Base-by-base conservation (phyloP, 2,797 vertebrate genomes). In the Acropternis orthonyx region DNA sequence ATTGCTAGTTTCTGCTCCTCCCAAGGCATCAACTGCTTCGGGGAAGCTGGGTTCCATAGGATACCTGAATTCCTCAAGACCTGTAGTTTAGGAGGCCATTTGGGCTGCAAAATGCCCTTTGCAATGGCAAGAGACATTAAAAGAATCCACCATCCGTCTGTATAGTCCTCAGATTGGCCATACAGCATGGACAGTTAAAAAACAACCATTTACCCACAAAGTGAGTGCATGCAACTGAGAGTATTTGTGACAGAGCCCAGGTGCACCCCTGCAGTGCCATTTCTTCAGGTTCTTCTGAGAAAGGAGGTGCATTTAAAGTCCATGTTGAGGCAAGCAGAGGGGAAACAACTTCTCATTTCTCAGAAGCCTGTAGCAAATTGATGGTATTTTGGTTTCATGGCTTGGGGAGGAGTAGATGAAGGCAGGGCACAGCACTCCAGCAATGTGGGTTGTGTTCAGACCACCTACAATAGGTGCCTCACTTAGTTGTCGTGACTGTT, bases 321-420 rank as follows among this genome's bases (percentile, higher is more conserved):
- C 41, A 12, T 39, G 52, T 74, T 26, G 41, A 87, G 79, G 49
- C 71, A 90, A 75, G 37, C 17, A 82, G 52, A 88, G 46, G 67
- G 41, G 77, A 93, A 94, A 69, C 18, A 85, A 49, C 22, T 93
- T 88, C 77, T 86, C 20, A 46, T 90, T 95, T 83, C 83, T 61
- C 36, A 79, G 39, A 49, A 96, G 74, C 46, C 80, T 83, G 74
- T 92, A 87, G 67, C 61, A 94, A 92, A 92, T 48, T 77, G 85
- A 48, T 48, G 21, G 41, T 94, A 59, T 82, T 93, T 92, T 92
- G 74, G 37, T 96, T 96, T 97, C 67, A 87, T 66, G 80, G 52
- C 85, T 79, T 43, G 37, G 77, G 85, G 67, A 90, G 85, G 80
- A 90, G 74, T 14, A 94, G 68, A 77, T 82, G 86, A 95, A 94